These are phyloP conservation scores for Eulemur mongoz DNA, from an alignment of 2,797 vertebrate species.

Conservation along the genomic window DNA sequence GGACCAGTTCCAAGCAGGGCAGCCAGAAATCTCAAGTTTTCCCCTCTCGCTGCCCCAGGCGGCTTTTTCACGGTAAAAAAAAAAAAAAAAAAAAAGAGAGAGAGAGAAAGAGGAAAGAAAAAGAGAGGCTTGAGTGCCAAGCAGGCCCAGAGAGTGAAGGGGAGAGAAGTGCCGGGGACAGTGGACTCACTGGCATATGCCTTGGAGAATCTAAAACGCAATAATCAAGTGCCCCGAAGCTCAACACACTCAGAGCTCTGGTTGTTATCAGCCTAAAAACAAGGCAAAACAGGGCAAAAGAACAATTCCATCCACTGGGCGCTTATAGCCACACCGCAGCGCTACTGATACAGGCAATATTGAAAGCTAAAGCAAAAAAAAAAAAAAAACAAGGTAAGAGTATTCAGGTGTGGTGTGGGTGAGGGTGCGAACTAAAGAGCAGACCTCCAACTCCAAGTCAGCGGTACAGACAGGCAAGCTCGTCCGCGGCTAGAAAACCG, in stretches of 20 bases:
- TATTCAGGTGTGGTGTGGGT: background rate
- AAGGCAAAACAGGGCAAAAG: background rate
- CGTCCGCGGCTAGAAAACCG: accelerated
- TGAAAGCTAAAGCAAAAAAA: background rate
- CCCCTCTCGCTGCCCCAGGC: background rate
- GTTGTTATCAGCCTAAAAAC: background rate
- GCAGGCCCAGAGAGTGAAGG: background rate
- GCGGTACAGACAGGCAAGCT: background rate
- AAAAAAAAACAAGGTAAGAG: background rate
- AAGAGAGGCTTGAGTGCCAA: background rate
- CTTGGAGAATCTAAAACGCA: background rate
- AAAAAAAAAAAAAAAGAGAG: accelerated
- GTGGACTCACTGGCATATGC: background rate
- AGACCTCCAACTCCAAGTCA: background rate
- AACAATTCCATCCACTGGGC: background rate
- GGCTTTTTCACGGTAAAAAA: background rate
- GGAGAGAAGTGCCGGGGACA: background rate
- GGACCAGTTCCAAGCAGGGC: background rate
- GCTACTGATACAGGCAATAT: background rate
- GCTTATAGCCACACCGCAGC: background rate
- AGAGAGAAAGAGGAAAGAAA: accelerated
- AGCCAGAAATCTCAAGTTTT: background rate
- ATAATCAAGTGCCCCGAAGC: background rate
- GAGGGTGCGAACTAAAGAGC: background rate
- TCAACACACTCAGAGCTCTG: background rate